Conservation (phyloP, 2,888 invertebrate genomes). For the Pilophorus perplexus region DNA sequence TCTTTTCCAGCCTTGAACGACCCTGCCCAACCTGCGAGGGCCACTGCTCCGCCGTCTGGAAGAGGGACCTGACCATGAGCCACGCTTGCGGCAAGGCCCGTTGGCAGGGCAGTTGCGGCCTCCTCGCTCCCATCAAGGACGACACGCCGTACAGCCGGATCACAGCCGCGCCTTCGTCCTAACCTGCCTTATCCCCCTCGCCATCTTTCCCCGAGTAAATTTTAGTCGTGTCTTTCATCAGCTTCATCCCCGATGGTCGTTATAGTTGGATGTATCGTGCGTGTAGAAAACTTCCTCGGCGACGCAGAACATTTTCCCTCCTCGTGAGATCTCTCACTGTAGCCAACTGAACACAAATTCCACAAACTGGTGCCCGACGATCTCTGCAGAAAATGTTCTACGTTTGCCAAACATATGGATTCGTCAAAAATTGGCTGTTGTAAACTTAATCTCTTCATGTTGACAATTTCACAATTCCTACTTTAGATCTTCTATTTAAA, state of each 20-base stretch:
- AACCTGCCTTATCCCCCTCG: neutral
- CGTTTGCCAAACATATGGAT: no score
- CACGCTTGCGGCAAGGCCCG: constrained; percentile 69
- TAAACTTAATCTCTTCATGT: no score
- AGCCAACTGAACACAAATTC: no score
- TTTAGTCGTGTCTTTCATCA: constrained; percentile 20
- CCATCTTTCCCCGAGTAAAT: constrained; percentile 5
- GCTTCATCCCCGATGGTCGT: neutral
- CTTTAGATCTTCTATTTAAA: no score
- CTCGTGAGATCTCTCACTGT: no score
- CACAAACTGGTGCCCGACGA: no score
- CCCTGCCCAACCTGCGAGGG: constrained; percentile 76
- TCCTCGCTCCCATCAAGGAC: constrained; percentile 32
- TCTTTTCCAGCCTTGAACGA: constrained; percentile 66
- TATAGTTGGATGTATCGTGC: no score
- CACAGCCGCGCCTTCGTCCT: neutral
- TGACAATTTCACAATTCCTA: no score
- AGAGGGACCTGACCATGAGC: constrained; percentile 72
- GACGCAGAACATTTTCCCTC: no score
- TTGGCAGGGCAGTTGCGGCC: constrained; percentile 65
- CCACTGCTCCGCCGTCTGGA: constrained; percentile 69
- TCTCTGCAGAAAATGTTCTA: no score
- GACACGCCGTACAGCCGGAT: neutral
- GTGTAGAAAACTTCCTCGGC: no score
- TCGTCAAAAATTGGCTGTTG: no score